A percentile compares a stretch with the other conserved stretches of the same genome.
Evolutionary conservation across 2,113 vertebrate species (phyloP).

Genomic region (Gallinago jamesoni): DNA sequence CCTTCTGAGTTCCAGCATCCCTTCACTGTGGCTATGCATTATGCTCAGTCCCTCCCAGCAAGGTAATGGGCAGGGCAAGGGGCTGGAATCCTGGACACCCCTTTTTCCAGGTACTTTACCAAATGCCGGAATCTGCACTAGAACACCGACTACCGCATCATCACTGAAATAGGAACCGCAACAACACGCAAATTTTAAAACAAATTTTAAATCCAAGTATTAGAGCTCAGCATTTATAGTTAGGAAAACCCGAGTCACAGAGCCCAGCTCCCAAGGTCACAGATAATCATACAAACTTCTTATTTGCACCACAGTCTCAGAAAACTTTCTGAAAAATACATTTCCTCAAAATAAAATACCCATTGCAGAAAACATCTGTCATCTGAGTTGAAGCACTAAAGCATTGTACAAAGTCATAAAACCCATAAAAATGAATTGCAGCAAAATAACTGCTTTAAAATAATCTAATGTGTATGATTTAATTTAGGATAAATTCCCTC

Average conservation of each 20-base stretch:
- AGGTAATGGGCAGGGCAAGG: rapidly evolving
- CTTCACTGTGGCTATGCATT: background rate
- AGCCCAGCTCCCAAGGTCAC: background rate
- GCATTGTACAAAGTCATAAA: background rate
- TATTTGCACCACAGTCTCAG: background rate
- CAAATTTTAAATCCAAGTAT: background rate
- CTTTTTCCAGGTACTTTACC: background rate
- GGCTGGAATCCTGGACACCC: background rate
- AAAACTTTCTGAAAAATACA: conserved; percentile 18
- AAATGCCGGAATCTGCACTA: background rate
- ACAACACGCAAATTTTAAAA: background rate
- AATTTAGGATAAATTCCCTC: conserved; percentile 2
- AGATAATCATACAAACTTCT: background rate
- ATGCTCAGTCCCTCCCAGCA: rapidly evolving
- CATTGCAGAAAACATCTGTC: conserved; percentile 28
- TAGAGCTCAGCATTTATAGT: background rate
- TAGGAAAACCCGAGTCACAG: background rate
- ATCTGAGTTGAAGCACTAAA: background rate
- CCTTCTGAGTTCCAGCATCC: background rate
- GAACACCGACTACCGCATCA: background rate
- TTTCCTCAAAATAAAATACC: conserved; percentile 30
- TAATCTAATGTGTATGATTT: background rate
- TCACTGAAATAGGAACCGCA: background rate
- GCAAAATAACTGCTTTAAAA: conserved; percentile 37
- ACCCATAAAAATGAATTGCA: conserved; percentile 24